Evolutionary conservation across 2,797 vertebrate genomes (phyloP), one percentile per base, ranked within the genome.

Genomic region (Cephalopachus bancanus): DNA sequence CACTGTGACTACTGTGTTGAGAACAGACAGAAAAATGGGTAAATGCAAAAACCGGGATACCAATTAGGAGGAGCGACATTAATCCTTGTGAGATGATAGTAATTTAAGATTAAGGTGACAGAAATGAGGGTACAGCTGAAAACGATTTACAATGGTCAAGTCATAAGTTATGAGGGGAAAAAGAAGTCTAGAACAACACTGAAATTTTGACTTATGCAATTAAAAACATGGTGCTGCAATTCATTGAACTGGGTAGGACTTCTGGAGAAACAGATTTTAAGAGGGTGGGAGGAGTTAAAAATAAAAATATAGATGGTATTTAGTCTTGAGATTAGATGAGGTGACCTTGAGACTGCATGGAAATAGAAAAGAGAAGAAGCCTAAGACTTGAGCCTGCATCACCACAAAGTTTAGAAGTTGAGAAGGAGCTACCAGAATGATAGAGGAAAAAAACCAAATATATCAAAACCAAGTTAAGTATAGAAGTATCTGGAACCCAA

Each of bases 211-310:
- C n/a, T 20, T n/a, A 24, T 86, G 22, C 55, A 37, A 6, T 62
- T 57, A 44, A 71, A 93, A 93, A 19, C 19, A 59, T 64, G 2
- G 19, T 86, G 37, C 81, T 57, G 86, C 22, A 60, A 8, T 93
- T 83, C 65, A 67, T 64, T 57, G 28, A 90, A 86, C 53, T 86
- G 55, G 49, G 33, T 55, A 75, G 83, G 64, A 81, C 37, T 84
- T 81, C 10, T 76, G 44, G 24, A 89, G n/a, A 87, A 83, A 91
- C 19, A 95, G 53, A 76, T 91, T 93, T 90, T 24, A 78, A 51
- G 59, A 74, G n/a, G 30, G 30, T 75, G 55, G 14, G 4, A 55
- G 16, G 15, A 37, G 26, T 28, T 83, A 62, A 71, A 95, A 78
- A 78, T 57, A 64, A 95, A 90, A 95, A 71, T 57, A 20, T 24